Evolutionary conservation across 2,888 invertebrate species (phyloP).

Genomic region (Meiosimyza platycephala): DNA sequence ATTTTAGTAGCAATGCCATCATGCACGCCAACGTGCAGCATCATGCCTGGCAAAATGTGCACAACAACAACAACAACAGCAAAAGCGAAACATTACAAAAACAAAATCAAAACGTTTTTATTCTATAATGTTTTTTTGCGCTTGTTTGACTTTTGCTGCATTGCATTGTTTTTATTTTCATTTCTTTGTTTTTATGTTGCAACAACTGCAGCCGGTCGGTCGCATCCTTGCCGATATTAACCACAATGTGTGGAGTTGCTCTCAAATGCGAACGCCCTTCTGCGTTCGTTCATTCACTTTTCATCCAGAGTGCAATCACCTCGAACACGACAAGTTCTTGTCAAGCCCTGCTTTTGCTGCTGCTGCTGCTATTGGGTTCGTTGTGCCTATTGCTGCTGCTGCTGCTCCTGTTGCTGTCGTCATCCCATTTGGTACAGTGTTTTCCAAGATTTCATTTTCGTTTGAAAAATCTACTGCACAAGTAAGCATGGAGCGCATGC

Average conservation of each 20-base stretch:
- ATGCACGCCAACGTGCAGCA: slow-evolving; percentile 29
- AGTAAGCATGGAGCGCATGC: background rate
- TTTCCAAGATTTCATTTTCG: slow-evolving; percentile 51
- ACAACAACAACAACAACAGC: slow-evolving; percentile 24
- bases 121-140: background rate
- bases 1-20: slow-evolving; percentile 42
- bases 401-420: slow-evolving; percentile 22
- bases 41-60: slow-evolving; percentile 14
- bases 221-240: slow-evolving; percentile 46
- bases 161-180: background rate
- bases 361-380: slow-evolving; percentile 4
- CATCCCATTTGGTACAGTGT: slow-evolving; percentile 42
- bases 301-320: slow-evolving; percentile 49
- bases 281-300: slow-evolving; percentile 52
- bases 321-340: slow-evolving; percentile 27
- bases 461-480: slow-evolving; percentile 45
- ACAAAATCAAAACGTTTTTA: background rate
- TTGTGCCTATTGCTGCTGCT: slow-evolving; percentile 1
- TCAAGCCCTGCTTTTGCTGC: slow-evolving; percentile 2
- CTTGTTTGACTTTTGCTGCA: too few relatives aligned
- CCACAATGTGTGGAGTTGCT: slow-evolving; percentile 33
- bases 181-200: slow-evolving; percentile 11
- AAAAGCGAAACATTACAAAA: background rate
- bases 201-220: slow-evolving; percentile 17
- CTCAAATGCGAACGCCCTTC: slow-evolving; percentile 44